Base-by-base conservation (phyloP, 2,797 vertebrate species). In the Melopsittacus undulatus region DNA sequence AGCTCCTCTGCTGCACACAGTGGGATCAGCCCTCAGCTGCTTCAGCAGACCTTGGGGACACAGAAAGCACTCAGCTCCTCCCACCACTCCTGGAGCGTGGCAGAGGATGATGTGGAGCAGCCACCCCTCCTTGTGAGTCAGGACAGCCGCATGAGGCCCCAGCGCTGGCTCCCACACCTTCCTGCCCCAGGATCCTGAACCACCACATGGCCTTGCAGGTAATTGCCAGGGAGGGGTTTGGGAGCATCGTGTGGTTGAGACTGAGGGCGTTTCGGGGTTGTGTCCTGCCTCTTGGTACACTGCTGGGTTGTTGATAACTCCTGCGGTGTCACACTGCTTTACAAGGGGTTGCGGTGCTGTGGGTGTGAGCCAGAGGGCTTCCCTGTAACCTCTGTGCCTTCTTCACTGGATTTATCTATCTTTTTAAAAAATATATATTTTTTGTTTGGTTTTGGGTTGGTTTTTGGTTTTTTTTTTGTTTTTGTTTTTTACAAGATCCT, bases 1-100 rank as follows among this genome's bases (percentile, higher is more conserved):
- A 11, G 48, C n/a, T 49, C 24, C 52, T 75, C 6, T 20, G 4
- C 22, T 14, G 1, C 1, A 0, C 5, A 0, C 0, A 0, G n/a
- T 0, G 0, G 56, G 22, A 8, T 20, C 0, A 0, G 18, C 51
- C 26, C 69, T 36, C 1, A 3, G 48, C 17, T 2, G 0, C 68
- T 70, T 57, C 30, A 66, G 36, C 24, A 7, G 64, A 69, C 69
- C 73, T 51, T 9, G 0, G 63, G 67, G 68, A 24, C 22, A 6
- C 0, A 0, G 24, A n/a, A 7, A 17, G 10, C 52, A 15, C 5
- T 1, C 8, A 3, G 38, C 34, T 64, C 30, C 34, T 90, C 49
- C 48, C 0, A 5, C 19, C 32, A 2, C 0, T 0, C 26, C 49
- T 8, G 54, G 24, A 56, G 40, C 0, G 4, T 1, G 21, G 43